Evolutionary conservation across 2,888 invertebrate species (phyloP), one percentile per base, ranked within the genome.

Genomic region (Hermaeophaga mercurialis): DNA sequence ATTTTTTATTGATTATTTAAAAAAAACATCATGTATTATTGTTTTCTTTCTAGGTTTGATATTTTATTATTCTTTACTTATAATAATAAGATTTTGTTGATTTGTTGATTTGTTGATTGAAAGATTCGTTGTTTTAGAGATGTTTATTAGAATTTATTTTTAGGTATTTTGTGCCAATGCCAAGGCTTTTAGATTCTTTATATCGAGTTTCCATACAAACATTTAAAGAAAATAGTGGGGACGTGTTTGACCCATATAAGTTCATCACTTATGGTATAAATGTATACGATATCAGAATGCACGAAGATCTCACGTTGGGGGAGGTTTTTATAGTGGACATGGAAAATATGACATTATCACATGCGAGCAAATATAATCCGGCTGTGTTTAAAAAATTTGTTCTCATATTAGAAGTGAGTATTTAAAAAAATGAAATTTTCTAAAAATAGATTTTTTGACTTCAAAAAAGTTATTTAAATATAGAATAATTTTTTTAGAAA

Each of bases 241-340:
- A 44, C 2, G 11, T 17, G 14, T 54, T 49, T 9, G 45, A 45
- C 39, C 18, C 31, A 9, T 31, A 38, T 7, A 38, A 48, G n/a
- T 18, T 33, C 14, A 2, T 17, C 8, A 11, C 33, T 0, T 31
- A 49, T 14, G 34, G 14, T 9, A 12, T 5, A 2, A 44, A 43
- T 19, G 8, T 49, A 9, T 14, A 3, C 28, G 58, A 58, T 17
- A 31, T 58, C 1, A 34, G 54, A 39, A 14, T 49, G 8, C 41
- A 54, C 5, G 58, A 58, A 24, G 58, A 58, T 34, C 17, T 49
- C 3, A 33, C 18, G 3, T 28, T 54, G 31, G 54, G 58, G 3
- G 54, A 54, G 11, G 11, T 58, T 18, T 15, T 17, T 12, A 18
- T 58, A 3, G 15, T 47, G n/a, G 58, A 58, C 31, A 14, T 34